phyloP scores from a whole-genome alignment of 2,888 invertebrate genomes.

The Microchrysa polita region DNA sequence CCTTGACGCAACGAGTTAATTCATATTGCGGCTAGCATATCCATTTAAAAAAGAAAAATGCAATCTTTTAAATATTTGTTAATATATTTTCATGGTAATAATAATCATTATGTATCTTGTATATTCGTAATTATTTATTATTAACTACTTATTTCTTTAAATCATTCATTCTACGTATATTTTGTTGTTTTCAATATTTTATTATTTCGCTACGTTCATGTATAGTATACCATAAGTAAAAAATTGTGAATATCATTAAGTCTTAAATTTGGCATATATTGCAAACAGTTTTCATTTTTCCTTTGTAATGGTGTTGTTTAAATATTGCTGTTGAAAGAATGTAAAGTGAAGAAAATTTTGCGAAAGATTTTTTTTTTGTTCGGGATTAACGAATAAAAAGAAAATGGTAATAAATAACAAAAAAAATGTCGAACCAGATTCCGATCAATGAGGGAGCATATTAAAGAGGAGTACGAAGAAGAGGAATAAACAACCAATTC shows the following conservation, averaged over 20 bases:
- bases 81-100: slow-evolving; percentile 21
- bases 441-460: too few species aligned
- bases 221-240: slow-evolving; percentile 23
- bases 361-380: neutral
- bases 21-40: too few species aligned
- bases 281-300: slow-evolving; percentile 13
- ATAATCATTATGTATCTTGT: slow-evolving; percentile 6
- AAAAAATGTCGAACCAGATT: too few species aligned
- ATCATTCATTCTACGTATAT: slow-evolving; percentile 8
- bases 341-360: neutral
- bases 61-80: neutral
- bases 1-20: too few species aligned
- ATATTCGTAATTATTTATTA: slow-evolving; percentile 29
- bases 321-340: neutral
- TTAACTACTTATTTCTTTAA: slow-evolving; percentile 34
- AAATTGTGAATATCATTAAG: slow-evolving; percentile 33
- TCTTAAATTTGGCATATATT: slow-evolving; percentile 33
- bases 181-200: neutral
- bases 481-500: neutral
- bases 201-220: neutral
- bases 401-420: too few species aligned
- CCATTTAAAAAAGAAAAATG: too few species aligned
- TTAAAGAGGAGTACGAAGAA: neutral
- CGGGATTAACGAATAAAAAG: too few species aligned
- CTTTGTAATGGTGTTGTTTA: neutral